Evolutionary conservation across 2,113 vertebrate species (phyloP).

Genomic region (Saccopteryx leptura): DNA sequence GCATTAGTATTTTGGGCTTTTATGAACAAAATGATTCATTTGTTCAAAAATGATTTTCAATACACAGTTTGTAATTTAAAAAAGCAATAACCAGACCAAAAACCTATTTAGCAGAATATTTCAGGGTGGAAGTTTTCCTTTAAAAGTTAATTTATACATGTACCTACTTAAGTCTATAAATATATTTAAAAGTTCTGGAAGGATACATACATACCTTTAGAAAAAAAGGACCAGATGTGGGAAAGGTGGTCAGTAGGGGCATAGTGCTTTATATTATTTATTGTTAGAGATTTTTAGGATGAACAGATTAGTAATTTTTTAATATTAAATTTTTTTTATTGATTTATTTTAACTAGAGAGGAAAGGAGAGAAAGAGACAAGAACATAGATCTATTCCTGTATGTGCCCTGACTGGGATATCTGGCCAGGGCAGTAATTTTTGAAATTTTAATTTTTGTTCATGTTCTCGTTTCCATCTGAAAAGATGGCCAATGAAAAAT

Average conservation of each 20-base stretch:
- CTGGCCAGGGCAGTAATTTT: background rate
- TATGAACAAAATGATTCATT: background rate
- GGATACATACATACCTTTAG: background rate
- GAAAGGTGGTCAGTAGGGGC: background rate
- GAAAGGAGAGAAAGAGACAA: too few relatives aligned
- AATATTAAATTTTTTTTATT: too few relatives aligned
- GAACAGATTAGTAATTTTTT: background rate
- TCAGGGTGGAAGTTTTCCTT: background rate
- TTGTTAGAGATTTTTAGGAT: background rate
- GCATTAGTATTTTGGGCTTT: background rate
- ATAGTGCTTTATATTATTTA: background rate
- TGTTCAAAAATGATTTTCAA: slow-evolving; percentile 7
- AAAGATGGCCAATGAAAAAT: slow-evolving; percentile 34
- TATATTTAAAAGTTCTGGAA: background rate
- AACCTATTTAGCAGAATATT: slow-evolving; percentile 1
- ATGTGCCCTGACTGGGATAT: too few relatives aligned
- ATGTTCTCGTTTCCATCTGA: background rate
- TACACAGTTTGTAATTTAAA: slow-evolving; percentile 16
- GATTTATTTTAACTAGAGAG: too few relatives aligned
- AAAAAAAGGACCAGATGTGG: background rate
- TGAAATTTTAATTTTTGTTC: background rate
- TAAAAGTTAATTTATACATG: slow-evolving; percentile 17
- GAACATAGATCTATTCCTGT: too few relatives aligned
- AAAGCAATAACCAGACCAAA: background rate
- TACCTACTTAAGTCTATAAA: background rate